phyloP scores from a whole-genome alignment of 2,797 vertebrate species.

The Buceros bicornis region DNA sequence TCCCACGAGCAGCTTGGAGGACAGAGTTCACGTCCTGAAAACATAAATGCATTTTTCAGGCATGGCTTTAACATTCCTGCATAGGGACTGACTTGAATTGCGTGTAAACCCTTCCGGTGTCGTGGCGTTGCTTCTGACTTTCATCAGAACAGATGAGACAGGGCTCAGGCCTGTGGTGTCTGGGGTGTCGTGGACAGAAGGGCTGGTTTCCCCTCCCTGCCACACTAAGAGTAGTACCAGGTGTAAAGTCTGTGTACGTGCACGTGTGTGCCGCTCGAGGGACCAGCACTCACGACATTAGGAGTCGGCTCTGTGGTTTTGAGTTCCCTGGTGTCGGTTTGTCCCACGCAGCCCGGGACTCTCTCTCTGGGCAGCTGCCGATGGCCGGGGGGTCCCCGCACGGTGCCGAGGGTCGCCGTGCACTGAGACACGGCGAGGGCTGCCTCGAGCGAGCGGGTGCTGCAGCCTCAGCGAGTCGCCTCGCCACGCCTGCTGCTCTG shows the following conservation, averaged over 20 bases:
- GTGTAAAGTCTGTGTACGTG: not conserved
- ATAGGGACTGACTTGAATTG: not conserved
- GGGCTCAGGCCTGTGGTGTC: not conserved
- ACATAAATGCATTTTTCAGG: not conserved
- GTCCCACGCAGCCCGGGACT: not conserved
- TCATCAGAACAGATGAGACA: not conserved
- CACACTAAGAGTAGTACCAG: not conserved
- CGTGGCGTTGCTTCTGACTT: not conserved
- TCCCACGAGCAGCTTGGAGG: not conserved
- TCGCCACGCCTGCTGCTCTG: too few species aligned
- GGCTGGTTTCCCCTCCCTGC: not conserved
- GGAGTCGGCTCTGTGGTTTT: not conserved
- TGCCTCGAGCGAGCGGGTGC: not conserved
- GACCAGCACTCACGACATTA: accelerated
- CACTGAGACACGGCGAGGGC: accelerated
- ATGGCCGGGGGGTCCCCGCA: accelerated
- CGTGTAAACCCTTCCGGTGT: not conserved
- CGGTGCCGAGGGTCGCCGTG: accelerated
- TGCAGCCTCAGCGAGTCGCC: not conserved
- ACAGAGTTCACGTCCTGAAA: not conserved
- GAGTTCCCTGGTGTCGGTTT: too few species aligned
- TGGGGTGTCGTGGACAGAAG: too few species aligned
- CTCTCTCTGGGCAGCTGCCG: accelerated
- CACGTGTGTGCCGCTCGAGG: accelerated
- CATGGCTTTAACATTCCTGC: not conserved